Evolutionary conservation across 1,140 invertebrate species (phyloP).

Genomic region (Conus betulinus): DNA sequence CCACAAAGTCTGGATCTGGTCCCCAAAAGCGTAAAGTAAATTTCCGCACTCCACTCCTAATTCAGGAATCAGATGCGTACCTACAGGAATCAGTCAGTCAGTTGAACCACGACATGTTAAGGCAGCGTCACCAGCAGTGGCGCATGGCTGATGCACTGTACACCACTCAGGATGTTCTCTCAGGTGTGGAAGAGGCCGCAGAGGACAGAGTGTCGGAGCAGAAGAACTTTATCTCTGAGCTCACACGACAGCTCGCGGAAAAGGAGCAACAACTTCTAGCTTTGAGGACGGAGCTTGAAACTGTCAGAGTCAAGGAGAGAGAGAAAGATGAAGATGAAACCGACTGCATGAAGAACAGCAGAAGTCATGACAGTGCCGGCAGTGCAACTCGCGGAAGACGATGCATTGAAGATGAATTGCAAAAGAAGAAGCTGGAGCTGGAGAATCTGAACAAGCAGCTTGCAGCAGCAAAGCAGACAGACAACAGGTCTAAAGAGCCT

Average conservation of each 20-base stretch:
- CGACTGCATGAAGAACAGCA: not conserved
- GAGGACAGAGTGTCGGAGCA: constrained; percentile 56
- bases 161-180: constrained; percentile 56
- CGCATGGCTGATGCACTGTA: constrained; percentile 55
- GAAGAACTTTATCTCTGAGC: constrained; percentile 48
- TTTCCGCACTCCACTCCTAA: not conserved
- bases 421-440: constrained; percentile 44
- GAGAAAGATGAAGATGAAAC: not conserved
- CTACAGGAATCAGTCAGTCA: constrained; percentile 41
- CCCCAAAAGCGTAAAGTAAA: not conserved
- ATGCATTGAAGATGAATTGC: constrained; percentile 39
- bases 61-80: constrained; percentile 3
- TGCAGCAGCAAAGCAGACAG: constrained; percentile 35
- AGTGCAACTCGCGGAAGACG: constrained; percentile 3
- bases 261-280: constrained; percentile 41
- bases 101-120: constrained; percentile 54
- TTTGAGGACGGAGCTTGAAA: constrained; percentile 34
- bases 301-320: not conserved
- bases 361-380: not conserved
- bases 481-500: constrained; percentile 27
- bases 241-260: constrained; percentile 44
- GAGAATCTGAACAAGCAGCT: constrained; percentile 53
- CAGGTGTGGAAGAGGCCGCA: constrained; percentile 55
- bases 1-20: not conserved
- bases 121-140: constrained; percentile 52